Percentiles rank a stretch among this genome's conserved stretches.
Conservation (phyloP, 2,888 invertebrate species). For the Koerneria pararmatus region DNA sequence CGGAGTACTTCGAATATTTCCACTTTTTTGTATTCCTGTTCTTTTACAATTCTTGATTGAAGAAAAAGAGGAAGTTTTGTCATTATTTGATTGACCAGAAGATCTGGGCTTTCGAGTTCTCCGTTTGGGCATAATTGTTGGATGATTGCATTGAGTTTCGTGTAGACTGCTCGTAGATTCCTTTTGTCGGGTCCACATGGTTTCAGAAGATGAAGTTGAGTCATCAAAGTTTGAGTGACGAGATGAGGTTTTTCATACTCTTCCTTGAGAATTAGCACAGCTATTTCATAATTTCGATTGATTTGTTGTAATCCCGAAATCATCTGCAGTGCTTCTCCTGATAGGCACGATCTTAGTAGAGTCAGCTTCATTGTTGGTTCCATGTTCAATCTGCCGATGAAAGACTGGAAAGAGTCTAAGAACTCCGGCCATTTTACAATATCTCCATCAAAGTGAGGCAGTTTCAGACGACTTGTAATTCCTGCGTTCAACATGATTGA, state of each 20-base stretch:
- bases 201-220: neutral
- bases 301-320: neutral
- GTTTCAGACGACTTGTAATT: neutral
- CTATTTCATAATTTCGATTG: neutral
- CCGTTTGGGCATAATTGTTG: neutral
- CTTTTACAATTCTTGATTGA: neutral
- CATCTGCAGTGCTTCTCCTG: neutral
- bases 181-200: neutral
- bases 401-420: neutral
- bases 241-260: constrained; percentile 11
- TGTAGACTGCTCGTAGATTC: neutral
- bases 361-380: neutral
- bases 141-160: neutral
- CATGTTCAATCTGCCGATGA: neutral
- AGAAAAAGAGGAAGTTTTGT: neutral
- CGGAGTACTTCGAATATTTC: neutral
- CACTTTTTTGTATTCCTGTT: neutral
- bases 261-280: neutral
- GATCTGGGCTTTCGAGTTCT: neutral
- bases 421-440: neutral
- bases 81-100: neutral
- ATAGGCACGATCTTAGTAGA: neutral
- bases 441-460: neutral
- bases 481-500: no score
- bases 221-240: neutral